These are phyloP conservation scores for Lissocephala sabroskyi DNA, from an alignment of 2,888 invertebrate genomes.

Conservation along the genomic window DNA sequence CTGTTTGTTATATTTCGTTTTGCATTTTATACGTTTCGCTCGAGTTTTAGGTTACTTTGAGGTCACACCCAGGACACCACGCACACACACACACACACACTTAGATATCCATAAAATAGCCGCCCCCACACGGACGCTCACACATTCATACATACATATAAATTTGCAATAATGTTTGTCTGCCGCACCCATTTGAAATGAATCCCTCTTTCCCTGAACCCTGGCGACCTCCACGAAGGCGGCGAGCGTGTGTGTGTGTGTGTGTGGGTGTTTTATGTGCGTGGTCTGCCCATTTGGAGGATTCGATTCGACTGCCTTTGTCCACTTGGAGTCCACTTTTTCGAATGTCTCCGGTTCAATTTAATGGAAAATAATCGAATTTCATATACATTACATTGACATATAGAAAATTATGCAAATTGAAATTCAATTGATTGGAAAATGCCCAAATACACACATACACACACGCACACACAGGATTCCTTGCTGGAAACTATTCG, in stretches of 20 bases:
- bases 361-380: slow-evolving; percentile 67
- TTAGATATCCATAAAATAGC: too few relatives aligned
- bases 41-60: slow-evolving; percentile 51
- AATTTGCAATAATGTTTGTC: slow-evolving; percentile 52
- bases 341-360: slow-evolving; percentile 58
- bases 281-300: slow-evolving; percentile 1
- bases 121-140: too few relatives aligned
- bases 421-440: slow-evolving; percentile 66
- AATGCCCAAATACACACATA: slow-evolving; percentile 31
- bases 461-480: slow-evolving; percentile 4
- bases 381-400: slow-evolving; percentile 60
- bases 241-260: slow-evolving; percentile 4
- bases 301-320: slow-evolving; percentile 10
- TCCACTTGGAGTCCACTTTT: slow-evolving; percentile 42
- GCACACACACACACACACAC: slow-evolving; percentile 25
- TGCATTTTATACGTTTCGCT: slow-evolving; percentile 32
- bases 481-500: slow-evolving; percentile 16
- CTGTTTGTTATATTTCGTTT: slow-evolving; percentile 18
- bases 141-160: slow-evolving; percentile 8
- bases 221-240: slow-evolving; percentile 5
- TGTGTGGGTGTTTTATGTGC: slow-evolving; percentile 13
- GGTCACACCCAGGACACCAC: slow-evolving; percentile 30
- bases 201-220: background rate
- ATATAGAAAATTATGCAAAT: slow-evolving; percentile 60
- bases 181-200: slow-evolving; percentile 36